Percentiles rank a stretch among this genome's conserved stretches.
Conservation (phyloP, 2,888 invertebrate species). For the Candidula unifasciata region DNA sequence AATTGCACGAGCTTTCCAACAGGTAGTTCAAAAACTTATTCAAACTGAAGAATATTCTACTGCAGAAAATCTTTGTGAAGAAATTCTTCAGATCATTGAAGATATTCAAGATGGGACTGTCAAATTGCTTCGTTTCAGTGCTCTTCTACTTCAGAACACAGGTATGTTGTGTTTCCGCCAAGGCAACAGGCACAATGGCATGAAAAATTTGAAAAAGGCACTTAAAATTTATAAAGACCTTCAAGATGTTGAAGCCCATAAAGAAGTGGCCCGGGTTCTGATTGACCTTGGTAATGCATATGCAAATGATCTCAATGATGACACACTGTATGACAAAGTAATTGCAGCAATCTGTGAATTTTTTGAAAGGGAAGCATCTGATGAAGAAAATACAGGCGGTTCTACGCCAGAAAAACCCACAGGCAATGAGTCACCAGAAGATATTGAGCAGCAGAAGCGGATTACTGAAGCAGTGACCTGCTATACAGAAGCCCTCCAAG, state of each 20-base stretch:
- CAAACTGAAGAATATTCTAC: constrained; percentile 67
- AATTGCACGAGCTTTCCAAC: constrained; percentile 66
- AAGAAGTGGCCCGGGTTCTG: constrained; percentile 71
- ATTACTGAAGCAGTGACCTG: constrained; percentile 75
- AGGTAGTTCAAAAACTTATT: constrained; percentile 67
- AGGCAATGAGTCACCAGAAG: constrained; percentile 61
- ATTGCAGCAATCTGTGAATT: constrained; percentile 72
- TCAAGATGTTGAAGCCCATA: constrained; percentile 68
- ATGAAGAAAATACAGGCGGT: constrained; percentile 57
- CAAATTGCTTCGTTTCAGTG: constrained; percentile 69
- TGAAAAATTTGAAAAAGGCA: constrained; percentile 72
- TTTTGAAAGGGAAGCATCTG: constrained; percentile 71
- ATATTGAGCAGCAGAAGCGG: constrained; percentile 54
- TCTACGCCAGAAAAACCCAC: constrained; percentile 54
- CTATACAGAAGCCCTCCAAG: constrained; percentile 71
- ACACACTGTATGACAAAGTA: constrained; percentile 71
- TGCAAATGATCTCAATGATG: constrained; percentile 70
- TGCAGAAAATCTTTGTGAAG: constrained; percentile 70
- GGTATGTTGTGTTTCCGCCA: constrained; percentile 72
- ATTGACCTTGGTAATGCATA: constrained; percentile 75
- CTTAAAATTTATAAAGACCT: constrained; percentile 68
- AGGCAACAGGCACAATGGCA: constrained; percentile 72
- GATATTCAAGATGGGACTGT: constrained; percentile 72
- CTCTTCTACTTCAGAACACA: constrained; percentile 70
- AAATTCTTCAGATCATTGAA: constrained; percentile 70